A percentile compares a stretch with the other conserved stretches of the same genome.
phyloP scores from a whole-genome alignment of 2,113 vertebrate species.

The Pteruthius melanotis region DNA sequence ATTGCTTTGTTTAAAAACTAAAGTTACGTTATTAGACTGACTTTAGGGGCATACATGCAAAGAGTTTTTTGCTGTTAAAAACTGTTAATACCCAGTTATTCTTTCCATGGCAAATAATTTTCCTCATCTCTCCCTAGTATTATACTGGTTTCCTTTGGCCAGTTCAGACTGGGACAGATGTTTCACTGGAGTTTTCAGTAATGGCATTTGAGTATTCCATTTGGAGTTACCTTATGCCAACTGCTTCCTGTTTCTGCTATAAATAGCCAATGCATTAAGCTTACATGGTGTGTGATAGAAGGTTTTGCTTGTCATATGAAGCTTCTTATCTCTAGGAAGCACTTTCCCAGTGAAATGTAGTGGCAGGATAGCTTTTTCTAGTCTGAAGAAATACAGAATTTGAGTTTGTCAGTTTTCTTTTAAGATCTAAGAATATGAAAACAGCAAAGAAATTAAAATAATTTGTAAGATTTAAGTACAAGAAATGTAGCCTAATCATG shows the following conservation, averaged over 20 bases:
- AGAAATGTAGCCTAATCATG: background rate
- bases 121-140: background rate
- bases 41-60: background rate
- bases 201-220: background rate
- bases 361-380: background rate
- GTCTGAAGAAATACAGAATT: background rate
- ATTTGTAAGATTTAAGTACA: background rate
- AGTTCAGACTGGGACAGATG: background rate
- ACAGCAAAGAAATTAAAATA: background rate
- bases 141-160: background rate
- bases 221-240: background rate
- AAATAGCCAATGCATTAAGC: background rate
- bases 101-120: background rate
- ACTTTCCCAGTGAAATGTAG: background rate
- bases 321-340: background rate
- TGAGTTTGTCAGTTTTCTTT: background rate
- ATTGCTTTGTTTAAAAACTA: background rate
- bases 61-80: background rate
- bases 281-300: background rate
- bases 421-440: background rate
- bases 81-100: background rate
- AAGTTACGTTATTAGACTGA: fast-evolving
- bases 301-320: background rate
- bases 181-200: background rate
- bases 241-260: background rate